Percentiles rank a stretch among this genome's conserved stretches.
Conservation (phyloP, 2,888 invertebrate species). For the Hemistola chrysoprasaria region DNA sequence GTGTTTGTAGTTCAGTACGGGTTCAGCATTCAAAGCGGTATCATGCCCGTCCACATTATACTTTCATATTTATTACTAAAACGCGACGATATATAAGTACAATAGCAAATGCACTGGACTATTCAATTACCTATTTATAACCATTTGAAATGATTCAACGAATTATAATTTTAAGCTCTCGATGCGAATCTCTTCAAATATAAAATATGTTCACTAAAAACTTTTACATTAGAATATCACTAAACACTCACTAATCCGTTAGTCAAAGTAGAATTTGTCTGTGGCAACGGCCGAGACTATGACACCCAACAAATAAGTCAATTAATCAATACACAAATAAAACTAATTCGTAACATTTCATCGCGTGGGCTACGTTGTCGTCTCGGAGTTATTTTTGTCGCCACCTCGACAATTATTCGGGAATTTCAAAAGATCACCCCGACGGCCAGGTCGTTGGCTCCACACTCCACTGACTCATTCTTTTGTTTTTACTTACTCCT, state of each 20-base stretch:
- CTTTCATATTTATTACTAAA: constrained; percentile 76
- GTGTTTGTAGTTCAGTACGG: constrained; percentile 75
- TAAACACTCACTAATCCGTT: not conserved
- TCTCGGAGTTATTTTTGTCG: constrained; percentile 72
- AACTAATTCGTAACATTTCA: constrained; percentile 70
- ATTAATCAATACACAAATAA: constrained; percentile 78
- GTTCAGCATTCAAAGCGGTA: constrained; percentile 76
- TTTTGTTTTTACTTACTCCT: constrained; percentile 67
- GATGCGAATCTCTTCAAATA: no score
- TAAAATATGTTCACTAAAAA: not conserved
- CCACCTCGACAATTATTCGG: constrained; percentile 79
- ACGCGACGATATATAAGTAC: constrained; percentile 57
- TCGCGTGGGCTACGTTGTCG: constrained; percentile 57
- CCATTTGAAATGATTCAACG: no score
- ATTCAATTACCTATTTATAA: constrained; percentile 1
- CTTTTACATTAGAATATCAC: constrained; percentile 2
- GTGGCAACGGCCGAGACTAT: constrained; percentile 26
- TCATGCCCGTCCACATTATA: constrained; percentile 73
- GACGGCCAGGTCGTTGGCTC: constrained; percentile 65
- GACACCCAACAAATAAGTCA: constrained; percentile 60
- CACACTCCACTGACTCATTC: constrained; percentile 70
- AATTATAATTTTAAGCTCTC: no score
- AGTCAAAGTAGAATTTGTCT: constrained; percentile 3
- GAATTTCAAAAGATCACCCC: constrained; percentile 80
- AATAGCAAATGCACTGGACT: constrained; percentile 22